Evolutionary conservation across 2,113 vertebrate genomes (phyloP).

Genomic region (Chelonoidis abingdonii): DNA sequence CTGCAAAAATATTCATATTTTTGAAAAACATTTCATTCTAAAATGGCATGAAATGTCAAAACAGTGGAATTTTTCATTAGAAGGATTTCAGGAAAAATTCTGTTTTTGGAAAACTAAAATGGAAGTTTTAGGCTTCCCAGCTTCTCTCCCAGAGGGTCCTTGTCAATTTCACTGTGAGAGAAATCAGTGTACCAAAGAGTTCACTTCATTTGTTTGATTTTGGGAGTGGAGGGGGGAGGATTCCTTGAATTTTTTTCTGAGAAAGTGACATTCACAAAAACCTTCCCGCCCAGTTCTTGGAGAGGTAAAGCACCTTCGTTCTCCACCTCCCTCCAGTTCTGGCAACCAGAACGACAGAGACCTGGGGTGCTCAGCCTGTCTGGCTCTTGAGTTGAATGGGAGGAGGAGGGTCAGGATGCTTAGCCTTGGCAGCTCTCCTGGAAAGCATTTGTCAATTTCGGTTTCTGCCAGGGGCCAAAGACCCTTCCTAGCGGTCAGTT

Average conservation of each 20-base stretch:
- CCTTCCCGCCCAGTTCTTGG: not conserved
- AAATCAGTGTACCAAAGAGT: not conserved
- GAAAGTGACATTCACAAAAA: not conserved
- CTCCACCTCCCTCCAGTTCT: not conserved
- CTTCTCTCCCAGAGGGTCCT: not conserved
- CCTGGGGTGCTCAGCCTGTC: not conserved
- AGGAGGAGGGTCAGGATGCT: not conserved
- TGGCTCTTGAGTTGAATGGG: not conserved
- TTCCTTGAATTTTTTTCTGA: not conserved
- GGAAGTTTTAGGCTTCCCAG: not conserved
- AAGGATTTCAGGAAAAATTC: not conserved
- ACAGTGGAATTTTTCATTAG: not conserved
- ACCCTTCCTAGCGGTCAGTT: not conserved
- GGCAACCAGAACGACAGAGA: not conserved
- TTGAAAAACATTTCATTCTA: not conserved
- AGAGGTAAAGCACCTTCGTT: not conserved
- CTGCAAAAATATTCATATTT: not conserved
- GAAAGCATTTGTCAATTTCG: not conserved
- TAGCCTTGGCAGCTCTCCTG: not conserved
- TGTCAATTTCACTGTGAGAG: not conserved
- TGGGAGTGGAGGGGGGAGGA: too few relatives aligned
- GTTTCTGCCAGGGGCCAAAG: not conserved
- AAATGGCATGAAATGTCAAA: not conserved
- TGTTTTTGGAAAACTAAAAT: not conserved
- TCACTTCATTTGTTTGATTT: not conserved